Percentiles rank a stretch among this genome's conserved stretches.
These are phyloP conservation scores for Parauchenoglanis ngamensis DNA, from an alignment of 2,797 vertebrate species.

Conservation along the genomic window DNA sequence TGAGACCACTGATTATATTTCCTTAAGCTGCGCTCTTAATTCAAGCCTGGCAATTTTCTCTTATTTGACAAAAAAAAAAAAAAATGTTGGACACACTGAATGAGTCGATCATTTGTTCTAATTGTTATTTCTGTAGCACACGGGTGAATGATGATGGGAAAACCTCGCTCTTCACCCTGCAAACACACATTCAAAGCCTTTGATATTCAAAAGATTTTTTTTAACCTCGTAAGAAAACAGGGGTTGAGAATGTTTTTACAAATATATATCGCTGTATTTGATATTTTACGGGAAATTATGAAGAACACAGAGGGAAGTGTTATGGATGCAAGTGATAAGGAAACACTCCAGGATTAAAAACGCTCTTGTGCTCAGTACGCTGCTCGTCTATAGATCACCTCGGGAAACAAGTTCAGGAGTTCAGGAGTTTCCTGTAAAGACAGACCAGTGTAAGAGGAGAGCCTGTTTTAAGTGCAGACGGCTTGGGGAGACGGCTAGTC, in stretches of 20 bases:
- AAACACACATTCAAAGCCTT: neutral
- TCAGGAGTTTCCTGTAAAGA: slow-evolving; percentile 57
- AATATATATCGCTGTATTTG: neutral
- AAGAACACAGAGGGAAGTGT: neutral
- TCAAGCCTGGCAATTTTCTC: slow-evolving; percentile 56
- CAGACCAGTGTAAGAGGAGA: slow-evolving; percentile 57
- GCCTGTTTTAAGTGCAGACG: slow-evolving; percentile 60
- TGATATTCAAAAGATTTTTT: neutral
- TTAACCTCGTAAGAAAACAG: neutral
- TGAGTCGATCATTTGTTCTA: slow-evolving; percentile 55
- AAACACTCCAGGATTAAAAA: slow-evolving; percentile 41
- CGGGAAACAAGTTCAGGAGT: slow-evolving; percentile 27
- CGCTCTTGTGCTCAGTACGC: neutral
- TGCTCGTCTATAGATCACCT: neutral
- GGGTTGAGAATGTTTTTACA: neutral
- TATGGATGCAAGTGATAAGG: slow-evolving; percentile 25
- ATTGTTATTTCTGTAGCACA: slow-evolving; percentile 56
- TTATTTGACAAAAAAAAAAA: slow-evolving; percentile 52
- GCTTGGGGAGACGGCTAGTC: slow-evolving; percentile 35
- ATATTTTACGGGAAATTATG: neutral
- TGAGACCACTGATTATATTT: slow-evolving; percentile 61
- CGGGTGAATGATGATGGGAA: slow-evolving; percentile 10
- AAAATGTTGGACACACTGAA: slow-evolving; percentile 53
- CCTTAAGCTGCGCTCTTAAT: slow-evolving; percentile 60
- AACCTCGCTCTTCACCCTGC: neutral